Conservation (phyloP, 2,113 vertebrate genomes). For the Regulus satrapa region DNA sequence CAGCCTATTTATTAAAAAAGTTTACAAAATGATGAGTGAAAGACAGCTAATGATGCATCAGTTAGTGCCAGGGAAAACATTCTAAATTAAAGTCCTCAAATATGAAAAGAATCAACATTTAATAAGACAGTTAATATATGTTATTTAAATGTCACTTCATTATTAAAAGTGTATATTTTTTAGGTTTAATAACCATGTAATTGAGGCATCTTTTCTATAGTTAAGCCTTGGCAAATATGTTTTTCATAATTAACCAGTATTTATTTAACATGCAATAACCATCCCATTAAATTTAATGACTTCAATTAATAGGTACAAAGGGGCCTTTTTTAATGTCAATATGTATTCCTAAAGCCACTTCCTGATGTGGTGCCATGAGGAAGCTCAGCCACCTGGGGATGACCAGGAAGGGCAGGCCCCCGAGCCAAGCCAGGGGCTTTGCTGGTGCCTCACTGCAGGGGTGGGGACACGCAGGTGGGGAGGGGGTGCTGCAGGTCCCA, state of each 20-base stretch:
- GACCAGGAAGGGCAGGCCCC: not conserved
- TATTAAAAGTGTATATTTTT: conserved; percentile 64
- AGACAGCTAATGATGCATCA: conserved; percentile 62
- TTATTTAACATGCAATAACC: conserved; percentile 75
- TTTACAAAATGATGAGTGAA: conserved; percentile 54
- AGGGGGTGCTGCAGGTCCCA: not conserved
- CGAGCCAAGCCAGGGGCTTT: not conserved
- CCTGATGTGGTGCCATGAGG: fast-evolving
- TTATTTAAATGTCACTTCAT: conserved; percentile 60
- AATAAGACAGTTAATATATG: conserved; percentile 61
- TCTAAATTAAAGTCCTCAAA: conserved; percentile 54
- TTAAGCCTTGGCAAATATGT: conserved; percentile 73
- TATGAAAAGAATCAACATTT: conserved; percentile 63
- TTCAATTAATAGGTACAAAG: conserved; percentile 66
- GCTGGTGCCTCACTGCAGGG: not conserved
- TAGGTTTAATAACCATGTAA: conserved; percentile 75
- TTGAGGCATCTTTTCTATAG: conserved; percentile 72
- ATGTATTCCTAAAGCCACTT: not conserved
- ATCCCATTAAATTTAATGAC: conserved; percentile 75
- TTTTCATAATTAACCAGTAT: conserved; percentile 77
- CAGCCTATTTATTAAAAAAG: not conserved
- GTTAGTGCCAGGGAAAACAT: conserved; percentile 23
- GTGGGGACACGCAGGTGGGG: fast-evolving
- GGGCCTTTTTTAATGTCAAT: conserved; percentile 47
- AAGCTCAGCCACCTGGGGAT: not conserved